Evolutionary conservation across 2,797 vertebrate species (phyloP).

Genomic region (Smutsia gigantea): DNA sequence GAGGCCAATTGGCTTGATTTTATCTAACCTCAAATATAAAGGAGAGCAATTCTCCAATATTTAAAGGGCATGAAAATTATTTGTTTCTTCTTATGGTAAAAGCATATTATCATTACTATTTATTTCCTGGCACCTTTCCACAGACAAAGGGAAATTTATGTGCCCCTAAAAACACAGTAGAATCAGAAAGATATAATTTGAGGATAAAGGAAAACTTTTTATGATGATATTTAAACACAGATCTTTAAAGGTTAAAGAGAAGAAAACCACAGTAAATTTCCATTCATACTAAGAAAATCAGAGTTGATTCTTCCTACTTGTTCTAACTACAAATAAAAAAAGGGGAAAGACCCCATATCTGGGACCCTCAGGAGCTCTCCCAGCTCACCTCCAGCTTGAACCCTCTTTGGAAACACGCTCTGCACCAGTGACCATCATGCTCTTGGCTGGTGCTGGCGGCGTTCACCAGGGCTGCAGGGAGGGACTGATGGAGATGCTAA

Average conservation of each 20-base stretch:
- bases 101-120: constrained; percentile 34
- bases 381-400: not conserved
- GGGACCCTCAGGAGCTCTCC: not conserved
- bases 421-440: not conserved
- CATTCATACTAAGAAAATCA: constrained; percentile 13
- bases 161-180: not conserved
- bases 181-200: not conserved
- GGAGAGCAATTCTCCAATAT: constrained; percentile 51
- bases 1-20: constrained; percentile 57
- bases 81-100: constrained; percentile 36
- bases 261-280: constrained; percentile 26
- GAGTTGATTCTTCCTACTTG: not conserved
- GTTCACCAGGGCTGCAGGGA: not conserved
- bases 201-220: not conserved
- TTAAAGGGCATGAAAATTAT: constrained; percentile 62
- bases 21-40: constrained; percentile 65
- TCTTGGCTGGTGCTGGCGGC: no score
- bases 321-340: not conserved
- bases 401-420: not conserved
- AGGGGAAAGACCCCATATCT: not conserved
- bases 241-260: constrained; percentile 45
- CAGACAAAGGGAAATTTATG: not conserved
- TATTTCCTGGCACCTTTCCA: constrained; percentile 41
- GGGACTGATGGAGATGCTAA: not conserved
- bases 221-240: not conserved